Percentiles rank a stretch among this genome's conserved stretches.
Evolutionary conservation across 2,888 invertebrate species (phyloP).

Genomic region (Agrochola lychnidis): DNA sequence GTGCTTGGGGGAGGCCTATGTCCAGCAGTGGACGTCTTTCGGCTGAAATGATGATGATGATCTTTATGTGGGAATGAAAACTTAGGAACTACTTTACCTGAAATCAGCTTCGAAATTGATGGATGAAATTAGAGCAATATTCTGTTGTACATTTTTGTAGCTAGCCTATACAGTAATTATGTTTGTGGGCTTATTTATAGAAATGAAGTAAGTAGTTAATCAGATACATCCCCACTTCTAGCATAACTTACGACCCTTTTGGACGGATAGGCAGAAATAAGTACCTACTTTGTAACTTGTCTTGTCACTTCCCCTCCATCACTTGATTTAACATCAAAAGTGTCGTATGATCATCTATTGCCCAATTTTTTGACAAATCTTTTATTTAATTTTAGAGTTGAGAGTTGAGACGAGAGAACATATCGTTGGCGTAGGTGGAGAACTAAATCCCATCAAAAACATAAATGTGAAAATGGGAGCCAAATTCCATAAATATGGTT

Average conservation of each 20-base stretch:
- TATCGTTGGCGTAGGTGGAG: no score
- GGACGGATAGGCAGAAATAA: slow-evolving; percentile 6
- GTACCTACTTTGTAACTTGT: background rate
- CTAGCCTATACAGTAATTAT: background rate
- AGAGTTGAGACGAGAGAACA: background rate
- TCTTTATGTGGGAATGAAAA: background rate
- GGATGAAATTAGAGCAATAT: background rate
- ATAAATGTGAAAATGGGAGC: no score
- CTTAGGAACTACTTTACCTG: background rate
- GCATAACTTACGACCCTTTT: background rate
- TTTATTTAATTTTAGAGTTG: background rate
- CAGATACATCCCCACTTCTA: slow-evolving; percentile 7
- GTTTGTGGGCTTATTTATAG: background rate
- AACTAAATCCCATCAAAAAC: no score
- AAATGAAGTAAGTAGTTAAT: slow-evolving; percentile 15
- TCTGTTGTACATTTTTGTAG: background rate
- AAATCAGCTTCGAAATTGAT: background rate
- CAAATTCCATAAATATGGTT: no score
- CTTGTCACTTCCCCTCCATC: slow-evolving; percentile 1
- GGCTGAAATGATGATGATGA: no score
- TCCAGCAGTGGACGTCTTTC: no score
- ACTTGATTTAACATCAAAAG: slow-evolving; percentile 22
- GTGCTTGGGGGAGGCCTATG: no score
- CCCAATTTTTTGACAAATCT: slow-evolving; percentile 5
- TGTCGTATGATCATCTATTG: slow-evolving; percentile 30